Evolutionary conservation across 2,888 invertebrate genomes (phyloP).

Genomic region (Cephus runcator): DNA sequence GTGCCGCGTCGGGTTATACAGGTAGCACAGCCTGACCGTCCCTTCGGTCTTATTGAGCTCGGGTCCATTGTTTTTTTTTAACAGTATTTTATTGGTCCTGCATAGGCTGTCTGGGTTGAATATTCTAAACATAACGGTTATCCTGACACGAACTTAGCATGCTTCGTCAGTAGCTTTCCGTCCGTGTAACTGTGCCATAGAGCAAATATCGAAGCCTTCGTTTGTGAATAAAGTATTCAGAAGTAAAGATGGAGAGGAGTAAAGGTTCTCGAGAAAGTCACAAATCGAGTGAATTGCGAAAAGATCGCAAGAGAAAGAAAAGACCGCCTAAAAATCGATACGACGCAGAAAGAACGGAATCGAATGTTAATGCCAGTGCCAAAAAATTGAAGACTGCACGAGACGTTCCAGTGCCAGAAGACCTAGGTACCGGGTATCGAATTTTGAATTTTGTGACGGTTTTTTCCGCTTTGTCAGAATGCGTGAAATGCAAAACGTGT

Average conservation of each 20-base stretch:
- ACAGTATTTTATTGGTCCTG: too few relatives aligned
- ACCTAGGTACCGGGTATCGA: not conserved
- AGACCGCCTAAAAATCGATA: not conserved
- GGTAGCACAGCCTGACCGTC: not conserved
- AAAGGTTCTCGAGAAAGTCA: not conserved
- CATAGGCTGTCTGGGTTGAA: too few relatives aligned
- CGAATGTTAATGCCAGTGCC: not conserved
- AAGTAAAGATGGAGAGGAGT: not conserved
- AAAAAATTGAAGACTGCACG: not conserved
- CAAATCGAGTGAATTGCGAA: not conserved
- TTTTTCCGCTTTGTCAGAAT: constrained; percentile 2
- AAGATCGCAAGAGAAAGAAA: not conserved
- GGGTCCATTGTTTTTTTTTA: too few relatives aligned
- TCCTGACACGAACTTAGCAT: not conserved
- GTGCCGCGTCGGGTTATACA: not conserved
- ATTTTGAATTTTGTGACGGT: not conserved
- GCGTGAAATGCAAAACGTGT: constrained; percentile 11
- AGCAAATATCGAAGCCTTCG: not conserved
- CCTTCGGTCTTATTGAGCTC: too few relatives aligned
- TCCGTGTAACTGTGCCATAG: not conserved
- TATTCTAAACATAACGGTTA: too few relatives aligned
- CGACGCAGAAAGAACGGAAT: not conserved
- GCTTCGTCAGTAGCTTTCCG: not conserved
- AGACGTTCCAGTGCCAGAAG: not conserved
- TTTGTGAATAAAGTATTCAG: not conserved